Evolutionary conservation across 2,888 invertebrate species (phyloP), one percentile per base, ranked within the genome.

Genomic region (Ornithoptera priamus): DNA sequence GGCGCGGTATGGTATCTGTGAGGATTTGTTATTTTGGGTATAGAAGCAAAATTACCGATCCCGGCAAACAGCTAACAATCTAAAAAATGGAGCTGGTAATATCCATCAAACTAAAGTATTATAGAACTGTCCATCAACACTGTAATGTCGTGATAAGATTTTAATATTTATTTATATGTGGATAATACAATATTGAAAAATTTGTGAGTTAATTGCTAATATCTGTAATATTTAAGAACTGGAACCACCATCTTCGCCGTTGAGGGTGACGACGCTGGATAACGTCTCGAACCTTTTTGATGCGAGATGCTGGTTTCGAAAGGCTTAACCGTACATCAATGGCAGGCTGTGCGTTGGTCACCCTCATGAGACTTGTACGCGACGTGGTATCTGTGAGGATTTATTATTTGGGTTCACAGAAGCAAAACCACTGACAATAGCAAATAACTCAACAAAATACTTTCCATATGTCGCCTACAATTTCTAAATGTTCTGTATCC

Each of bases 351-450:
- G n/a, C 5, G 18, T 20, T 56, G 18, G 20, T 56, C 7, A 20
- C 56, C 56, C 8, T 56, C 56, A 56, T 1, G 20, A 20, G 20
- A 20, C n/a, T 56, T 56, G 56, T 20, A n/a, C 56, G 20, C 56
- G n/a, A n/a, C 6, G n/a, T 20, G 56, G 56, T 56, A 56, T 56
- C n/a, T 56, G 56, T 56, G 56, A 56, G 56, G 56, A 56, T n/a
- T 56, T 56, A n/a, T 56, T 56, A 20, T 20, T 20, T n/a, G 1
- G 56, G 56, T 0, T n/a, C 3, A 4, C 5, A 2, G 56, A 56
- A 56, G 56, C n/a, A 56, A 12, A 15, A 46, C 2, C 17, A 46
- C 46, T 15, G 15, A n/a, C n/a, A n/a, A 53, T 12, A 53, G 18
- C 5, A 50, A 50, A 50, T 50, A 50, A 50, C 53, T 18, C 5